Evolutionary conservation across 2,797 vertebrate species (phyloP).

Genomic region (Thamnophis elegans): DNA sequence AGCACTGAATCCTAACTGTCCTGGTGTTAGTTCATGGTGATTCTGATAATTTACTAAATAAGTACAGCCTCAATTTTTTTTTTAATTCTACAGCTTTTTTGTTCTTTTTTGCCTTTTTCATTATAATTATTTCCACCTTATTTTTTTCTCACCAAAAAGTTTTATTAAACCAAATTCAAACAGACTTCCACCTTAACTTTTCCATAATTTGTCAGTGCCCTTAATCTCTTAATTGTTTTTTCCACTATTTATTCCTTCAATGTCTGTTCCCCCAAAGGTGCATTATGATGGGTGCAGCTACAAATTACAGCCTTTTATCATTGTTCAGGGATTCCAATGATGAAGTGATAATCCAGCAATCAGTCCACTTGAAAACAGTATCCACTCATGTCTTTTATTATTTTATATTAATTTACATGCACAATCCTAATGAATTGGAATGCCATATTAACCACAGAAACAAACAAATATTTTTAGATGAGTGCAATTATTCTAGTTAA

Average conservation of each 20-base stretch:
- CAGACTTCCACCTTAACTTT: not conserved
- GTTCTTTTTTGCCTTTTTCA: not conserved
- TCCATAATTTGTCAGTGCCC: not conserved
- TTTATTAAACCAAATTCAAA: not conserved
- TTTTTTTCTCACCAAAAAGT: not conserved
- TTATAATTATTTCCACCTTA: not conserved
- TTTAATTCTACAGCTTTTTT: not conserved
- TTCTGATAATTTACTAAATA: not conserved
- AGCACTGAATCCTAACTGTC: not conserved
- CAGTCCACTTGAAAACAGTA: not conserved
- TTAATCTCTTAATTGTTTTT: not conserved
- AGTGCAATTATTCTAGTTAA: not conserved
- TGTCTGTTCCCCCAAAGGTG: not conserved
- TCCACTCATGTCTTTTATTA: not conserved
- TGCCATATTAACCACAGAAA: not conserved
- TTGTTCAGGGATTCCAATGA: not conserved
- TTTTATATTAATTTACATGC: not conserved
- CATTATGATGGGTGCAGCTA: not conserved
- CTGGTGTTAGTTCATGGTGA: not conserved
- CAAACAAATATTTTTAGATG: not conserved
- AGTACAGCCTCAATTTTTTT: not conserved
- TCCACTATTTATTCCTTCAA: not conserved
- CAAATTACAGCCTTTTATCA: not conserved
- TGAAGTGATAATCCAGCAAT: not conserved
- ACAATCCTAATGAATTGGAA: not conserved